Evolutionary conservation across 30 jellyfish, hydroid and myxozoan species (phyloP).

Genomic region (Catostylus mosaicus): DNA sequence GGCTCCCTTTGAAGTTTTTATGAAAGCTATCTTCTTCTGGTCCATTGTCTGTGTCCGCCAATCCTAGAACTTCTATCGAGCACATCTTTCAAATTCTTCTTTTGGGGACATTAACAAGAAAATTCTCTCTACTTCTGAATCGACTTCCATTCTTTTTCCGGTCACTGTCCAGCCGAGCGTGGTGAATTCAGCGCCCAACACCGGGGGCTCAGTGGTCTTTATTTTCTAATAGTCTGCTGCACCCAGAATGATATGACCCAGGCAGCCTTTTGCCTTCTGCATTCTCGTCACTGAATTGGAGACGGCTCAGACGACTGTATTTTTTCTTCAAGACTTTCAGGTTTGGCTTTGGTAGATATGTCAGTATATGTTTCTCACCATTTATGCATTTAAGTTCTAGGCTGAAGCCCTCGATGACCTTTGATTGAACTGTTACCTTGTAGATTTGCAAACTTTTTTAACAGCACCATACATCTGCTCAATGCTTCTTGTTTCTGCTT

Average conservation of each 20-base stretch:
- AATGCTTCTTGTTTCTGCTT: constrained; percentile 40
- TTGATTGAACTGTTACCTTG: constrained; percentile 30
- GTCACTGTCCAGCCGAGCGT: constrained; percentile 69
- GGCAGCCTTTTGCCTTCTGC: constrained; percentile 61
- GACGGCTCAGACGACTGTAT: constrained; percentile 34
- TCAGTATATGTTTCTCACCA: constrained; percentile 49
- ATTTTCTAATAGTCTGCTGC: constrained; percentile 63
- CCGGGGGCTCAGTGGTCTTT: constrained; percentile 63
- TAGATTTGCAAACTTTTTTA: constrained; percentile 44
- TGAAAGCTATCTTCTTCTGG: constrained; percentile 34
- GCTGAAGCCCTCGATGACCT: constrained; percentile 31
- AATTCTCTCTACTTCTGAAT: constrained; percentile 48
- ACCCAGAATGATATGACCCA: constrained; percentile 53
- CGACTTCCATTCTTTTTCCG: constrained; percentile 40
- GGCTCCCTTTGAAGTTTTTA: constrained; percentile 39
- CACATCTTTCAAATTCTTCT: constrained; percentile 67
- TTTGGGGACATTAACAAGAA: constrained; percentile 52
- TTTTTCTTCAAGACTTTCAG: constrained; percentile 59
- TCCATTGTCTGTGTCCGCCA: constrained; percentile 54
- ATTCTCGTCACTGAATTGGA: constrained; percentile 54
- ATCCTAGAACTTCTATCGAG: constrained; percentile 57
- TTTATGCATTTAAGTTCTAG: constrained; percentile 44
- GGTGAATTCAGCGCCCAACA: constrained; percentile 66
- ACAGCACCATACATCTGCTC: constrained; percentile 74
- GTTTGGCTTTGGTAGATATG: constrained; percentile 53